Evolutionary conservation across 1,140 invertebrate species (phyloP).

Genomic region (Ditylenchus dipsaci): DNA sequence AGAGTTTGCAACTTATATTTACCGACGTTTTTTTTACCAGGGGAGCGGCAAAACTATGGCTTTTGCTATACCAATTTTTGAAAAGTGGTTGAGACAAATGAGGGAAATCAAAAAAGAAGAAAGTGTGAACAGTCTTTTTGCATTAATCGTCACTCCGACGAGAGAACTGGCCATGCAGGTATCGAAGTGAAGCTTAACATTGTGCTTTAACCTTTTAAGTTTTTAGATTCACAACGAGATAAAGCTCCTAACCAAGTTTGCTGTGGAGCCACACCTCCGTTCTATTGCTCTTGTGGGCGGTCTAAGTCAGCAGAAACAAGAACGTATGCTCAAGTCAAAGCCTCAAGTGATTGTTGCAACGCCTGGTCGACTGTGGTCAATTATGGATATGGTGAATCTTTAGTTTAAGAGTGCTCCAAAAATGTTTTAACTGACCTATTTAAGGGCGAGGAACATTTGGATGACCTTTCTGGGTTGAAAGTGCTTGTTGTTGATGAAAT

Average conservation of each 20-base stretch:
- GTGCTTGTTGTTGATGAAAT: conserved; percentile 95
- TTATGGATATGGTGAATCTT: conserved; percentile 58
- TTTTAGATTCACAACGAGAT: conserved; percentile 70
- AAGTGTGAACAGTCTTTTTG: conserved; percentile 54
- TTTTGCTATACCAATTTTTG: conserved; percentile 85
- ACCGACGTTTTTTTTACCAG: conserved; percentile 40
- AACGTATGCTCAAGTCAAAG: conserved; percentile 71
- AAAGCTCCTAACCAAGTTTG: conserved; percentile 10
- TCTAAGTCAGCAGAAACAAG: conserved; percentile 71
- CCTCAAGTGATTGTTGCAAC: conserved; percentile 93
- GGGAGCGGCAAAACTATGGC: conserved; percentile 95
- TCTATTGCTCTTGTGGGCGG: conserved; percentile 40
- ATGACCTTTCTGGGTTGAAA: conserved; percentile 61
- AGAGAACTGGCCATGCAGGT: conserved; percentile 90
- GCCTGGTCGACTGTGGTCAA: conserved; percentile 88
- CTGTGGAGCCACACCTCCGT: not conserved
- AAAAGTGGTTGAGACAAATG: conserved; percentile 68
- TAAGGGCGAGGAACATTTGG: conserved; percentile 56
- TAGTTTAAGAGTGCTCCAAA: not conserved
- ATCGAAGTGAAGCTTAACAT: not conserved
- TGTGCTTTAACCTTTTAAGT: not conserved
- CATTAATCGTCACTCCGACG: conserved; percentile 85
- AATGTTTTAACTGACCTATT: not conserved
- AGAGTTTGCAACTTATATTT: not conserved
- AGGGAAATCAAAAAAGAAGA: conserved; percentile 1